Base-by-base conservation (phyloP, 2,113 vertebrate genomes). In the Noctilio leporinus region DNA sequence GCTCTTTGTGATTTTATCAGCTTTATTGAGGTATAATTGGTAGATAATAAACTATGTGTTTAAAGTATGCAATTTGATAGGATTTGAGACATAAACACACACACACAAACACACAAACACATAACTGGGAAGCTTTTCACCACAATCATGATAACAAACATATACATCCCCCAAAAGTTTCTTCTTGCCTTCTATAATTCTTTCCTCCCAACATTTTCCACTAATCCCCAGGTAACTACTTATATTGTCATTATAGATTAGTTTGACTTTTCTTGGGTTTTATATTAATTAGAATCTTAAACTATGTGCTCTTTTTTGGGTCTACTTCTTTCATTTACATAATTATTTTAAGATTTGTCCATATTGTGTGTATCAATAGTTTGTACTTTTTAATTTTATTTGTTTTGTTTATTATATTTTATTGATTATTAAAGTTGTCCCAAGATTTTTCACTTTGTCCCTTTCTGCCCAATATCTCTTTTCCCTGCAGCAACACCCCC, bases 361-460 rank as follows among this genome's bases (percentile, higher is more conserved):
- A n/a, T 67, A 38, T 94, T 57, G 38, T 35, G 5, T 89, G 12
- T 80, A 38, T 82, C 40, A 65, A 0, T 77, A 89, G 59, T 80
- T 86, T 17, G 43, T 93, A 77, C 78, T 30, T 38, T 94, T 94
- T 95, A n/a, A n/a, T n/a, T n/a, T n/a, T n/a, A n/a, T n/a, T n/a
- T n/a, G n/a, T n/a, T n/a, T n/a, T n/a, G n/a, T n/a, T n/a, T n/a
- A n/a, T n/a, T n/a, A n/a, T n/a, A n/a, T n/a, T n/a, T n/a, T n/a
- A n/a, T n/a, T n/a, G n/a, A n/a, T n/a, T n/a, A n/a, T n/a, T n/a
- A n/a, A n/a, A n/a, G n/a, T n/a, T n/a, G n/a, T n/a, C n/a, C n/a
- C n/a, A n/a, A n/a, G n/a, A n/a, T n/a, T n/a, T n/a, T n/a, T n/a
- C n/a, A n/a, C n/a, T n/a, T n/a, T n/a, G n/a, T n/a, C n/a, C n/a